A percentile compares a stretch with the other conserved stretches of the same genome.
These are phyloP conservation scores for Zosterops pallidus DNA, from an alignment of 2,113 vertebrate species.

Conservation along the genomic window DNA sequence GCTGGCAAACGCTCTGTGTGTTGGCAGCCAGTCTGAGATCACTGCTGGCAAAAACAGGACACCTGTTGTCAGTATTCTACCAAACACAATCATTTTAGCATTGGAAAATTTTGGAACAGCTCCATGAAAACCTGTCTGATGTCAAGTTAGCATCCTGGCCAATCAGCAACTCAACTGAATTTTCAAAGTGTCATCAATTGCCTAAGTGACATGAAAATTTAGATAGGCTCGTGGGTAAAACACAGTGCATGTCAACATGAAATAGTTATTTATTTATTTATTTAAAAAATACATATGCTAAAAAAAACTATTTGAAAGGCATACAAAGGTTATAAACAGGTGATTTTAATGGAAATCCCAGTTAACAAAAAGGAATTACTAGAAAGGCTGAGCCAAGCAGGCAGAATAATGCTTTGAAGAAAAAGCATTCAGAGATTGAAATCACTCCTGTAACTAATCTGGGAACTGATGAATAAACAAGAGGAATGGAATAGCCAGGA, in stretches of 20 bases:
- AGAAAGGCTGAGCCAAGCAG: background rate
- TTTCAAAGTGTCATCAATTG: background rate
- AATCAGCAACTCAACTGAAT: background rate
- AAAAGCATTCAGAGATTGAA: background rate
- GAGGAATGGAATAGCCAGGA: background rate
- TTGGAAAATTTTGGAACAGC: background rate
- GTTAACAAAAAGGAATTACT: background rate
- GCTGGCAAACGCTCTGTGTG: background rate
- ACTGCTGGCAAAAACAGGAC: slow-evolving; percentile 29
- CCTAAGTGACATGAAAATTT: background rate
- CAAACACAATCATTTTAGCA: background rate
- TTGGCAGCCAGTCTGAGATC: slow-evolving; percentile 28
- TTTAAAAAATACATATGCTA: background rate
- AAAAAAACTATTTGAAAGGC: background rate
- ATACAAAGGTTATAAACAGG: background rate
- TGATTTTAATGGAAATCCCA: background rate
- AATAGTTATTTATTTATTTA: background rate
- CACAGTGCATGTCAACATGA: background rate
- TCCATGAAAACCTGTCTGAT: background rate
- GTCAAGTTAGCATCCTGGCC: background rate
- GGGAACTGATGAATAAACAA: background rate
- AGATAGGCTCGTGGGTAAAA: background rate
- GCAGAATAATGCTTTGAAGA: background rate
- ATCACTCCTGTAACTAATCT: slow-evolving; percentile 1
- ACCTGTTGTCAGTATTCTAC: slow-evolving; percentile 46